Evolutionary conservation across 2,797 vertebrate species (phyloP).

Genomic region (Cyclura pinguis): DNA sequence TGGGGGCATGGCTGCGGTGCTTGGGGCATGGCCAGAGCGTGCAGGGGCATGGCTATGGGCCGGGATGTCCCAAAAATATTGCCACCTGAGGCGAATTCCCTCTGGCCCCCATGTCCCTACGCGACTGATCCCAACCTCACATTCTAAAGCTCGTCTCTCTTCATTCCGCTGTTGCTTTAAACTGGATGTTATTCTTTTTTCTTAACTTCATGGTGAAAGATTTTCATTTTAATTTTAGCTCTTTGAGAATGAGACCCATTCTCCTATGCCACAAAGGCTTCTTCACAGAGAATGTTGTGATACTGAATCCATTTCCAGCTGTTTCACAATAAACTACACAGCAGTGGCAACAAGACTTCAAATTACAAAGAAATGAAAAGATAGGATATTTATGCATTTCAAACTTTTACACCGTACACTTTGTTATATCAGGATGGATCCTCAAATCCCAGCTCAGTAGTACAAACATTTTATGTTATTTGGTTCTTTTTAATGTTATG

Average conservation of each 20-base stretch:
- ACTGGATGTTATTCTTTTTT: neutral
- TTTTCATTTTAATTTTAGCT: neutral
- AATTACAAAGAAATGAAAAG: neutral
- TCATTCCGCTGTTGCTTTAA: neutral
- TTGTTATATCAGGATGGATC: neutral
- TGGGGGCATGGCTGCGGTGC: no score
- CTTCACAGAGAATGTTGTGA: neutral
- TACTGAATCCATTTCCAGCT: neutral
- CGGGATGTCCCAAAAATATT: no score
- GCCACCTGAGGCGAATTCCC: no score
- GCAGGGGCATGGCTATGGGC: no score
- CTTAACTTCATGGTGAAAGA: neutral
- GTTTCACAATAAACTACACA: neutral
- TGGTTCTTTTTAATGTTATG: neutral
- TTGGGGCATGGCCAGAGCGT: no score
- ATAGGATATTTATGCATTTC: neutral
- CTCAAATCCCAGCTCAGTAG: neutral
- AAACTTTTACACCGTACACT: neutral
- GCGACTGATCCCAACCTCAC: neutral
- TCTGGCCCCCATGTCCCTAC: no score
- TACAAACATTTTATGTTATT: neutral
- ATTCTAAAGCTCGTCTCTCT: neutral
- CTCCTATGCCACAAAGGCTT: neutral
- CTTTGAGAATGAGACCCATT: neutral
- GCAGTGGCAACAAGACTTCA: neutral